These are phyloP conservation scores for Tor tambroides DNA, from an alignment of 2,113 vertebrate species.

Conservation along the genomic window DNA sequence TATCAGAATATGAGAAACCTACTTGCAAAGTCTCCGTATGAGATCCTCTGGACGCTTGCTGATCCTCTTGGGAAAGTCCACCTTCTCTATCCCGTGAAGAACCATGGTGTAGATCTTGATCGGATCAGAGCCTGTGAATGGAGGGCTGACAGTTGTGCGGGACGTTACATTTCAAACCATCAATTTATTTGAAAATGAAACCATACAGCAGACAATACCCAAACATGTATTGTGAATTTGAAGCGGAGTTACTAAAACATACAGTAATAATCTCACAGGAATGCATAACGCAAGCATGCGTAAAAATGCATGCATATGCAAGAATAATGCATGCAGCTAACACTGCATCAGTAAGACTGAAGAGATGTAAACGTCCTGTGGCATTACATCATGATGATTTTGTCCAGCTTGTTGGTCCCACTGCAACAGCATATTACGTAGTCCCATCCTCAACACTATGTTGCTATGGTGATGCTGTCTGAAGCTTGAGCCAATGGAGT, in stretches of 20 bases:
- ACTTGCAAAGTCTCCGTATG: conserved; percentile 79
- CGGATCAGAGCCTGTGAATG: conserved; percentile 76
- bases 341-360: not conserved
- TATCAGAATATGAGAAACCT: not conserved
- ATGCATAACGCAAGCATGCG: not conserved
- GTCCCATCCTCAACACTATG: conserved; percentile 1
- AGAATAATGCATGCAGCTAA: not conserved
- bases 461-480: conserved; percentile 37
- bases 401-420: conserved; percentile 13
- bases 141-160: conserved; percentile 66
- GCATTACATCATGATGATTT: conserved; percentile 13
- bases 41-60: conserved; percentile 77
- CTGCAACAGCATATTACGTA: too few species aligned
- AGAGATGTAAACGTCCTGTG: conserved; percentile 10
- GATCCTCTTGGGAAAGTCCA: conserved; percentile 77
- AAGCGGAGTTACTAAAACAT: not conserved
- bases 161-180: conserved; percentile 13
- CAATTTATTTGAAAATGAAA: not conserved
- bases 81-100: conserved; percentile 78
- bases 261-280: not conserved
- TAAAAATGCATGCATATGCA: too few species aligned
- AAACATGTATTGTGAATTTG: not conserved
- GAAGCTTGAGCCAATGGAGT: conserved; percentile 1
- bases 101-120: conserved; percentile 81
- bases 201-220: not conserved